Evolutionary conservation across 2,113 vertebrate species (phyloP).

Genomic region (Himantopus leucocephalus): DNA sequence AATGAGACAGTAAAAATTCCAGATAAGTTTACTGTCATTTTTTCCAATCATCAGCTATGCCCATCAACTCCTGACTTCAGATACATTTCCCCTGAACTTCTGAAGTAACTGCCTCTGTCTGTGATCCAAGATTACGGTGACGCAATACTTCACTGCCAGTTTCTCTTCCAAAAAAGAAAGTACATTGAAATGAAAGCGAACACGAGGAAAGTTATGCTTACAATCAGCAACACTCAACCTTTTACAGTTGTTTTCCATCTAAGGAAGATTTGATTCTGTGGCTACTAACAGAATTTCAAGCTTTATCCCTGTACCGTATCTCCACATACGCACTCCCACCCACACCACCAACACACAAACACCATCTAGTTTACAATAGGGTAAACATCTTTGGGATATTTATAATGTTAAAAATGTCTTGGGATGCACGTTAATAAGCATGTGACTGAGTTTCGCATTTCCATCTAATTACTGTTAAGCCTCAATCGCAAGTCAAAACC

Average conservation of each 20-base stretch:
- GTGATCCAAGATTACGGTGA: not conserved
- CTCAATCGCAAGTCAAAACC: not conserved
- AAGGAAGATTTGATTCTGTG: not conserved
- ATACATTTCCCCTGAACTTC: not conserved
- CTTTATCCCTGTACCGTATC: not conserved
- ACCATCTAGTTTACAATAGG: accelerated
- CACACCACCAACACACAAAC: not conserved
- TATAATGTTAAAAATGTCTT: not conserved
- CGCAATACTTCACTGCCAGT: not conserved
- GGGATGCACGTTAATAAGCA: not conserved
- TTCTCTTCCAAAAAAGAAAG: conserved; percentile 57
- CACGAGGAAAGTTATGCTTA: not conserved
- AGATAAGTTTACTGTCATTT: not conserved
- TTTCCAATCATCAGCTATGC: not conserved
- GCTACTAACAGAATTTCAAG: not conserved
- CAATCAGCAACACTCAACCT: not conserved
- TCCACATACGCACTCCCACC: not conserved
- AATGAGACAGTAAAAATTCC: accelerated
- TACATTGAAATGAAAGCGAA: not conserved
- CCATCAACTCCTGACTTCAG: not conserved
- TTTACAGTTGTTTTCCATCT: not conserved
- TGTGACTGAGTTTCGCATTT: not conserved
- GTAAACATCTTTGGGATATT: not conserved
- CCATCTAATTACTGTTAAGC: not conserved
- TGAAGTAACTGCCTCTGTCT: not conserved